Base-by-base conservation (phyloP, 2,888 invertebrate genomes). In the Idaea dimidiata region DNA sequence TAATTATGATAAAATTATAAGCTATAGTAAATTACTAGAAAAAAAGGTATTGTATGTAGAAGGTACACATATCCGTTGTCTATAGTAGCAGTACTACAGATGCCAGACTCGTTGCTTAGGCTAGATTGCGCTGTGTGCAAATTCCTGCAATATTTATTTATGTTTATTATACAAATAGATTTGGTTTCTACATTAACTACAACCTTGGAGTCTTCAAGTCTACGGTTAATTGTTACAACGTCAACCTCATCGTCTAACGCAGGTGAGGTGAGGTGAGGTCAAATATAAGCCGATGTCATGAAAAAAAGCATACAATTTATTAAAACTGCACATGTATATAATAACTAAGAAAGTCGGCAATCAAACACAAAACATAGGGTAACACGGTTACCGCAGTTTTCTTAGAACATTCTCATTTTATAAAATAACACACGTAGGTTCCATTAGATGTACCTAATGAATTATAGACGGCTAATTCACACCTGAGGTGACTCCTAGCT, bases 391-490 rank as follows among this genome's bases (percentile, higher is more conserved):
- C 43, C 3, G 10, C 43, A 43, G 14, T 33, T 33, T 14, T 6
- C 33, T 33, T 33, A 33, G 7, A 43, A 10, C 43, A 43, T 43
- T 10, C 14, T 43, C 43, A 10, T 43, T 43, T 43, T 10, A 43
- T 43, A 43, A 43, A 24, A 24, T 24, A 24, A 24, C 3, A 24
- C 24, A 43, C 43, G 5, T 43, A 43, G 43, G 43, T 43, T 43
- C 43, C 43, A 33, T 43, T 43, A 43, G 43, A 43, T 43, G 43
- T 43, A 61, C 63, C 63, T 63, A 61, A 61, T 63, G 63, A 63
- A 58, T 61, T 54, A 59, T 63, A 61, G 59, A 61, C 66, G 66
- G 61, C 59, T 31, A 58, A 59, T 61, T 62, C 55, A 59, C 59
- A 58, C 58, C 59, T 63, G 57, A 61, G 61, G 58, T 62, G 55